Percentiles rank a stretch among this genome's conserved stretches.
These are phyloP conservation scores for Pristionchus japonicus DNA, from an alignment of 2,888 invertebrate species.

Conservation along the genomic window DNA sequence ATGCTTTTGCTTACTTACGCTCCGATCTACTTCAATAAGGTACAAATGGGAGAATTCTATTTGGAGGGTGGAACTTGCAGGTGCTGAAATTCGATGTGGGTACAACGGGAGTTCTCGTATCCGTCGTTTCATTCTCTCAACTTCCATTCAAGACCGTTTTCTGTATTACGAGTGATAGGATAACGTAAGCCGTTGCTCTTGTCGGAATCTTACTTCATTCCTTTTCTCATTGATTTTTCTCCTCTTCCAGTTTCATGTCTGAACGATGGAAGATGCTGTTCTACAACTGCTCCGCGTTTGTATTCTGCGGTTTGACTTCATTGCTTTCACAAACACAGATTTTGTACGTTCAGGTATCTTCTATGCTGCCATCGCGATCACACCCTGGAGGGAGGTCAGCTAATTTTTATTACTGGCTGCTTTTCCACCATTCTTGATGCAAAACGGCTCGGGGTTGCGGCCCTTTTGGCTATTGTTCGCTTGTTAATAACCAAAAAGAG, in stretches of 20 bases:
- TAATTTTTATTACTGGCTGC: no score
- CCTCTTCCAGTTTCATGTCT: conserved; percentile 1
- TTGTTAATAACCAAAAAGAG: no score
- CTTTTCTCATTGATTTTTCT: not conserved
- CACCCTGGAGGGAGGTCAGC: conserved; percentile 30
- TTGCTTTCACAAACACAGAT: not conserved
- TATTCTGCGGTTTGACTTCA: conserved; percentile 6
- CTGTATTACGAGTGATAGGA: conserved; percentile 43
- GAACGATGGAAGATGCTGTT: conserved; percentile 45
- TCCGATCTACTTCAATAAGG: conserved; percentile 45
- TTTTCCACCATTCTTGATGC: no score
- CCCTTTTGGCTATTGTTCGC: no score
- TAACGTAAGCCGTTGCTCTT: not conserved
- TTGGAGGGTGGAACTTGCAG: not conserved
- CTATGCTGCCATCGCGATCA: conserved; percentile 22
- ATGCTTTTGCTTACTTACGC: conserved; percentile 41
- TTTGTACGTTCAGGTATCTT: not conserved
- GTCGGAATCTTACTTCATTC: not conserved
- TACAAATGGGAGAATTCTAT: not conserved
- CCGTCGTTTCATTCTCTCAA: conserved; percentile 38
- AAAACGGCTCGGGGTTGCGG: no score
- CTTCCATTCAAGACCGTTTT: conserved; percentile 44
- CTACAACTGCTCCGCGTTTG: conserved; percentile 43
- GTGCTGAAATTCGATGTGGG: conserved; percentile 43
- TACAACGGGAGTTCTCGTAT: conserved; percentile 36